Conservation (phyloP, 2,888 invertebrate genomes). For the Oconnorella tubifera region DNA sequence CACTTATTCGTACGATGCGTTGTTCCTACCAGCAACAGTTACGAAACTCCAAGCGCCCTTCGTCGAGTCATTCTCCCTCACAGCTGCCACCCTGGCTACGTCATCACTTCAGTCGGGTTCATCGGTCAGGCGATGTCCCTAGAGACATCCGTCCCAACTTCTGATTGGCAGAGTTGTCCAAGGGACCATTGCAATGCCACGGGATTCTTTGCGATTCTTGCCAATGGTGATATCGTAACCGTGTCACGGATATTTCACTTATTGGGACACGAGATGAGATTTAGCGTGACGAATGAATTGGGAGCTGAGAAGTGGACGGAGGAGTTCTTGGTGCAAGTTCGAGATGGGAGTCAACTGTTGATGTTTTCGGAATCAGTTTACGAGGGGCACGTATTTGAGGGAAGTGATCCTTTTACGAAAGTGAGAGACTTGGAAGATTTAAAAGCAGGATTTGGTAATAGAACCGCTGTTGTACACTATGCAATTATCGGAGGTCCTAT, state of each 20-base stretch:
- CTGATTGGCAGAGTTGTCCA: not conserved
- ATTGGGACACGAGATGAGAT: conserved; percentile 28
- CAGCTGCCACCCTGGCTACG: conserved; percentile 26
- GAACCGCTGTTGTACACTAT: conserved; percentile 19
- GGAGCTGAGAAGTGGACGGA: conserved; percentile 28
- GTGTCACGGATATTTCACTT: conserved; percentile 31
- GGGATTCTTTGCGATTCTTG: conserved; percentile 23
- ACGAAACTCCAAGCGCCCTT: not conserved
- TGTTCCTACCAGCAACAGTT: not conserved
- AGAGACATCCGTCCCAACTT: not conserved
- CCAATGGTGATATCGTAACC: conserved; percentile 39
- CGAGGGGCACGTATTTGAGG: conserved; percentile 30
- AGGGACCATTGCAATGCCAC: conserved; percentile 9
- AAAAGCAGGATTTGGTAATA: conserved; percentile 11
- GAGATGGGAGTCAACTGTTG: conserved; percentile 21
- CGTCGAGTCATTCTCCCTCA: conserved; percentile 25
- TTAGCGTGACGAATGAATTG: conserved; percentile 31
- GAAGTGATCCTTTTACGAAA: conserved; percentile 19
- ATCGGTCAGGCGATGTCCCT: conserved; percentile 28
- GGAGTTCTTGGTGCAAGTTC: conserved; percentile 28
- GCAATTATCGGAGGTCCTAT: conserved; percentile 16
- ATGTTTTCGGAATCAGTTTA: conserved; percentile 27
- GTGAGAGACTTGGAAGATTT: conserved; percentile 27
- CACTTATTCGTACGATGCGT: no score
- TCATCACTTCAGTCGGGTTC: conserved; percentile 25